Evolutionary conservation across 2,888 invertebrate species (phyloP), one percentile per base, ranked within the genome.

Genomic region (Mactromeris polynyma): DNA sequence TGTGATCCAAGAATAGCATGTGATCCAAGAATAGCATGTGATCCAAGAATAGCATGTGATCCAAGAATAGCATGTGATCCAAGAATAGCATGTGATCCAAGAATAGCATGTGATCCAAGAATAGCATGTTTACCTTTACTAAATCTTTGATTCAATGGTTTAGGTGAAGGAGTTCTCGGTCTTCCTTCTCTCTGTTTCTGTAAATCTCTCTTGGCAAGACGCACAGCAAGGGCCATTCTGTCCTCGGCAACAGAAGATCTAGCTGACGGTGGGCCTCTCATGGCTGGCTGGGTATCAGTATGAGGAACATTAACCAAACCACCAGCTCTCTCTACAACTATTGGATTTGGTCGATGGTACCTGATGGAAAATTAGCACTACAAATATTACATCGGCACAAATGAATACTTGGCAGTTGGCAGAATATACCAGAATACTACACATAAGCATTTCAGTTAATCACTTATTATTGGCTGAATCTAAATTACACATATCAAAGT

Each of bases 191-290:
- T 94, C 80, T 94, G 93, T 83, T 94, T 95, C 85, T 94, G 94
- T 42, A 96, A 69, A 87, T 96, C 96, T 84, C 95, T 82, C 89
- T 94, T 93, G 7, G 95, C 96, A 79, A 96, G 90, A 79, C 94
- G 93, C 6, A 96, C 94, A 26, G 96, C 95, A 26, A 93, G 83
- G 6, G 94, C 94, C 92, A 96, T 93, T 54, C 91, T 93, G 36
- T 96, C 96, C 51, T 95, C 94, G 19, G 94, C 95, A 9, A 95
- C 86, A 11, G 94, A 90, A 9, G 94, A 92, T 51, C 95, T 94
- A 26, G 94, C 90, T 14, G 94, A 90, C 9, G 87, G 84, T 80
- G 93, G 91, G 17, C 19, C 73, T 40, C 89, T 80, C 17, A 79
- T 81, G n/a, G 81, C 73, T 31, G 51, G 38, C 19, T 78, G 86